A percentile compares a stretch with the other conserved stretches of the same genome.
phyloP scores from a whole-genome alignment of 2,797 vertebrate species.

The Prunella strophiata region DNA sequence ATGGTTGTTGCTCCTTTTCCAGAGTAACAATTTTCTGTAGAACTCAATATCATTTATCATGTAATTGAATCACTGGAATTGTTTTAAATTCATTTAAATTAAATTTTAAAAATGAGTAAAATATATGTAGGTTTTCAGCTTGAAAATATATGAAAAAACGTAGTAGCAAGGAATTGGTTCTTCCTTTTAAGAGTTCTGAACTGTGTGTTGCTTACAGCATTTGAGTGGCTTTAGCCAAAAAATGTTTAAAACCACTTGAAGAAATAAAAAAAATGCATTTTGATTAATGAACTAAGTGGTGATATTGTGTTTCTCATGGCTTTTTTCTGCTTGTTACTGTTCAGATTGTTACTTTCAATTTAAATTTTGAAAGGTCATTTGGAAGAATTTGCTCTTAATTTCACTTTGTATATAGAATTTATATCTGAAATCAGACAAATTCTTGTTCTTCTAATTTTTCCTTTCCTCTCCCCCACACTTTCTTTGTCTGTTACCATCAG shows the following conservation, averaged over 20 bases:
- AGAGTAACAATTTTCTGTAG: not conserved
- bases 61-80: not conserved
- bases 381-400: not conserved
- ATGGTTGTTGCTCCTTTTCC: not conserved
- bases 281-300: not conserved
- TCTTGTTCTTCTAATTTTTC: not conserved
- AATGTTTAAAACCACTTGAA: not conserved
- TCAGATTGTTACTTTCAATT: not conserved
- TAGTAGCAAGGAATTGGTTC: not conserved
- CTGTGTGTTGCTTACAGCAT: not conserved
- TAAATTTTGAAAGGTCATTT: not conserved
- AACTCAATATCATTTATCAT: not conserved
- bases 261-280: not conserved
- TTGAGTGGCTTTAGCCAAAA: not conserved
- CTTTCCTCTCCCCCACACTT: rapidly evolving
- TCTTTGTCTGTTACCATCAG: not conserved
- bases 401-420: not conserved
- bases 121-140: not conserved
- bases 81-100: not conserved
- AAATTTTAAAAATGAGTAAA: not conserved
- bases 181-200: not conserved
- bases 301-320: rapidly evolving
- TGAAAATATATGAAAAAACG: not conserved
- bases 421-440: not conserved
- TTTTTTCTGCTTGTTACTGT: not conserved